Percentiles rank a stretch among this genome's conserved stretches.
These are phyloP conservation scores for Halyomorpha halys DNA, from an alignment of 1,140 invertebrate species.

Conservation along the genomic window DNA sequence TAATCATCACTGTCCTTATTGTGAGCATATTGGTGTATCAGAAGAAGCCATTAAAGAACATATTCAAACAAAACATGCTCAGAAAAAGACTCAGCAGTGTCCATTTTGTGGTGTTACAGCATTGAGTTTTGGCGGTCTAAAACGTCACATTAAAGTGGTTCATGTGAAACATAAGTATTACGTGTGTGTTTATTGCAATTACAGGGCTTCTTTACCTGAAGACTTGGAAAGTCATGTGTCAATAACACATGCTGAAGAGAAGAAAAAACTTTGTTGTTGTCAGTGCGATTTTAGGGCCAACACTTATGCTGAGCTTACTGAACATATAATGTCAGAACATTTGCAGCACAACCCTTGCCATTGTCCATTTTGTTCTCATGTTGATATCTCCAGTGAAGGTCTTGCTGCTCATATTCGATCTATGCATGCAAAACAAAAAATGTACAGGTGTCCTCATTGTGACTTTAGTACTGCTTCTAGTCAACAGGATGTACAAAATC, in stretches of 20 bases:
- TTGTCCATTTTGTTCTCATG: not conserved
- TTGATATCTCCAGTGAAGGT: not conserved
- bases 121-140: not conserved
- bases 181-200: conserved; percentile 8
- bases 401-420: not conserved
- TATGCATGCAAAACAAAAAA: conserved; percentile 5
- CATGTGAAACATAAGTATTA: conserved; percentile 9
- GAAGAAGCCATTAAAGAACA: not conserved
- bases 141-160: conserved; percentile 5
- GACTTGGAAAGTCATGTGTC: conserved; percentile 1
- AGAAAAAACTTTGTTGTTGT: not conserved
- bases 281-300: not conserved
- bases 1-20: not conserved
- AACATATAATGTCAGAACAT: not conserved
- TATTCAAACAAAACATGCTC: not conserved
- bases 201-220: not conserved
- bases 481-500: not conserved
- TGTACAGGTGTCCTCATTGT: conserved; percentile 5
- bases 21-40: not conserved
- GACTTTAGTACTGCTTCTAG: conserved; percentile 1
- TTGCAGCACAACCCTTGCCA: not conserved
- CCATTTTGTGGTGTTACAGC: conserved; percentile 4
- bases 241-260: not conserved
- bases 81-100: not conserved
- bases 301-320: not conserved